These are phyloP conservation scores for Patella vulgata DNA, from an alignment of 1,140 invertebrate species.

Conservation along the genomic window DNA sequence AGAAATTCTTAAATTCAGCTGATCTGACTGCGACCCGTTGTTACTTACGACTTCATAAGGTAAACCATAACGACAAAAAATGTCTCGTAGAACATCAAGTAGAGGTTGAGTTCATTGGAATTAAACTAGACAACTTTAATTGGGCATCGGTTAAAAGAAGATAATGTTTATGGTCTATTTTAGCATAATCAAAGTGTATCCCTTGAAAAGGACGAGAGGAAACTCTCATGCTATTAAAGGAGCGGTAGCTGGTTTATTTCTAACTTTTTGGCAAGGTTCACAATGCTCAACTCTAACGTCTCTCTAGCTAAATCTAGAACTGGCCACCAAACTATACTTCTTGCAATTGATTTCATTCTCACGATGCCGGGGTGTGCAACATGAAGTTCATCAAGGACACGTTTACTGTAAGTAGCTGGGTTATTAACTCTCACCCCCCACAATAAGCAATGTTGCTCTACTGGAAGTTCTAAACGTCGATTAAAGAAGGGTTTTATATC, in stretches of 20 bases:
- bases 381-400: constrained; percentile 62
- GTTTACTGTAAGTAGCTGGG: constrained; percentile 56
- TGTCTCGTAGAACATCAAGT: too few relatives aligned
- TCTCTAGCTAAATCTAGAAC: constrained; percentile 67
- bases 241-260: constrained; percentile 34
- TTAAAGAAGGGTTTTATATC: too few relatives aligned
- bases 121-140: too few relatives aligned
- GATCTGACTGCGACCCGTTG: too few relatives aligned
- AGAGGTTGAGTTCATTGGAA: too few relatives aligned
- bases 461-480: too few relatives aligned
- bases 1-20: too few relatives aligned
- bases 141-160: too few relatives aligned
- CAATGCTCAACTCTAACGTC: constrained; percentile 24
- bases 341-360: constrained; percentile 64
- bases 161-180: too few relatives aligned
- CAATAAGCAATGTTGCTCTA: too few relatives aligned
- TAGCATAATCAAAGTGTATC: constrained; percentile 69
- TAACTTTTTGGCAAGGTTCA: constrained; percentile 41
- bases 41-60: too few relatives aligned
- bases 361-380: constrained; percentile 64
- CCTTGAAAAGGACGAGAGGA: constrained; percentile 64
- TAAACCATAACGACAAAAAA: too few relatives aligned
- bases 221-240: constrained; percentile 52
- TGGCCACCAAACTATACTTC: constrained; percentile 67
- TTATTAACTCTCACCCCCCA: constrained; percentile 41